Evolutionary conservation across 2,888 invertebrate genomes (phyloP).

Genomic region (Drosophila tanythrix): DNA sequence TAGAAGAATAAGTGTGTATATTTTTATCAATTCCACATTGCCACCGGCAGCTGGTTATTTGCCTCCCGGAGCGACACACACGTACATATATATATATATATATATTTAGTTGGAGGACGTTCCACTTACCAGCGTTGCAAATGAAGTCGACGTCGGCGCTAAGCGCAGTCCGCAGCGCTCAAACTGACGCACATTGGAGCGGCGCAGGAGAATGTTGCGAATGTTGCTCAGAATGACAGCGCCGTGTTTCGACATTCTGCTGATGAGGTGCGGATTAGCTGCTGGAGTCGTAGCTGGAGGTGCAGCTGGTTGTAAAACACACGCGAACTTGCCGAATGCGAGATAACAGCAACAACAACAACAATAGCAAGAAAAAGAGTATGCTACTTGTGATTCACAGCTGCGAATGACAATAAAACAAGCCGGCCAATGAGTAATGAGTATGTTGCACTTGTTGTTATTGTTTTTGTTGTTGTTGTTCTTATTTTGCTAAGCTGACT

Average conservation of each 20-base stretch:
- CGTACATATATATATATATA: not conserved
- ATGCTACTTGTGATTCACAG: slow-evolving; percentile 17
- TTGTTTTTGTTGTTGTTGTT: slow-evolving; percentile 17
- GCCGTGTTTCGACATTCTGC: slow-evolving; percentile 58
- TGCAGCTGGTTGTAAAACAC: slow-evolving; percentile 25
- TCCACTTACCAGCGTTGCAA: slow-evolving; percentile 69
- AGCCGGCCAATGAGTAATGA: slow-evolving; percentile 18
- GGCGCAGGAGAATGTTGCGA: slow-evolving; percentile 86
- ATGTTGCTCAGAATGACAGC: slow-evolving; percentile 87
- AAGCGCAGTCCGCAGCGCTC: slow-evolving; percentile 81
- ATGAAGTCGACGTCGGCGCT: slow-evolving; percentile 71
- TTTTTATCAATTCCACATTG: slow-evolving; percentile 56
- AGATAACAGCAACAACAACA: slow-evolving; percentile 45
- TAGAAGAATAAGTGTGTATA: slow-evolving; percentile 49
- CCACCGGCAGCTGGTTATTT: slow-evolving; percentile 45
- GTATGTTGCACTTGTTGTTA: not conserved
- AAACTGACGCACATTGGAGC: slow-evolving; percentile 85
- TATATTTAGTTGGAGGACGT: slow-evolving; percentile 35
- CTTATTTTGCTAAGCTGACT: slow-evolving; percentile 2
- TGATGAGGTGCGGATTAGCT: slow-evolving; percentile 16
- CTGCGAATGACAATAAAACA: not conserved
- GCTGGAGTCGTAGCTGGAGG: slow-evolving; percentile 7
- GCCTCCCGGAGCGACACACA: slow-evolving; percentile 60
- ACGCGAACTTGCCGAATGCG: slow-evolving; percentile 34
- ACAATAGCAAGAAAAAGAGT: slow-evolving; percentile 13